Base-by-base conservation (phyloP, 2,888 invertebrate species). In the Ormyrus nitidulus region DNA sequence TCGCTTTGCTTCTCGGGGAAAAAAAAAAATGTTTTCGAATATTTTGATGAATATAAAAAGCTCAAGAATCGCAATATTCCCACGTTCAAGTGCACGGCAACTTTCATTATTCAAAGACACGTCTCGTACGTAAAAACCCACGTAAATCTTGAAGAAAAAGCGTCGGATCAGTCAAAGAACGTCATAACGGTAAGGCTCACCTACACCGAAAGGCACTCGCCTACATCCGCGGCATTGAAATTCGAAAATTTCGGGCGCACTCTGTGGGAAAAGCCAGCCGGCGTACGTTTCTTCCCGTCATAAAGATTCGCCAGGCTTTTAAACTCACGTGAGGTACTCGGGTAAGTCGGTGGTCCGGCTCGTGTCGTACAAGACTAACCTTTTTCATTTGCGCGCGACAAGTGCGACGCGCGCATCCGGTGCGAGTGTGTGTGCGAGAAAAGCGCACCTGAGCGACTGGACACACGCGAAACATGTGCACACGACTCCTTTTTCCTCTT, bases 361-460 rank as follows among this genome's bases (percentile, higher is more conserved):
- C 59, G 34, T 58, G 58, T 56, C 66, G 9, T 84, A 84, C 84
- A 83, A 84, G 84, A 83, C 83, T 83, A 83, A 77, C 83, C 83
- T 84, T 83, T 84, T 80, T 81, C 83, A 77, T 80, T 84, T 84
- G 84, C 84, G 79, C 54, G 56, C 70, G 77, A 66, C 58, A 49
- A 66, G 66, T 48, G 6, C 49, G 66, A 13, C 1, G 59, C 49
- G 54, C 66, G 19, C 19, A 66, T 56, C 44, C 49, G 61, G 58
- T 19, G 19, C 19, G 19, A 19, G 19, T 19, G 2, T 19, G 19
- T 19, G 19, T 19, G 19, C 2, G 19, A 19, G 19, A 19, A 11
- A 58, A 34, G 34, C 58, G 34, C 70, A 61, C 70, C 59, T 56
- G 64, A 70, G 13, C 58, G 46, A 49, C 11, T n/a, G 74, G 48